Conservation (phyloP, 2,888 invertebrate species). For the Dolomedes plantarius region DNA sequence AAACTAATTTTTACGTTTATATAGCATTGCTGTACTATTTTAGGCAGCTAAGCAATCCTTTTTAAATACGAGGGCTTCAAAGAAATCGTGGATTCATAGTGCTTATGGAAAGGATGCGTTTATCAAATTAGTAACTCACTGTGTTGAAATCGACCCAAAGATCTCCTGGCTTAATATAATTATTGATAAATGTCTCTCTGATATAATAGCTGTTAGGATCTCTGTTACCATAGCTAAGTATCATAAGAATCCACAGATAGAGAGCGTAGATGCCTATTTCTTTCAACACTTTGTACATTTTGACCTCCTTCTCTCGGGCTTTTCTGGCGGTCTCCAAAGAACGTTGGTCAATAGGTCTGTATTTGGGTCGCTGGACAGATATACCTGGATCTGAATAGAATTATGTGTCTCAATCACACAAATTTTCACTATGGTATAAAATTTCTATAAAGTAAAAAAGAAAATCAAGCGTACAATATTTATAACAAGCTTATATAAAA, state of each 20-base stretch:
- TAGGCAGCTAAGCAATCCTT: no score
- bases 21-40: no score
- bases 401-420: background rate
- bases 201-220: conserved; percentile 74
- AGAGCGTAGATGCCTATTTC: conserved; percentile 77
- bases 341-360: conserved; percentile 74
- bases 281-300: conserved; percentile 78
- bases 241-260: conserved; percentile 78
- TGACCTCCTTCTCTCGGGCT: conserved; percentile 77
- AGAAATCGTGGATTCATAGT: no score
- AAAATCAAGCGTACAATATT: no score
- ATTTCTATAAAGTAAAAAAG: no score
- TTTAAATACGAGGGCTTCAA: no score
- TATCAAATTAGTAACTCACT: no score
- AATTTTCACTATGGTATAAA: no score
- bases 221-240: conserved; percentile 77
- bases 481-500: no score
- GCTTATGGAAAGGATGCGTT: no score
- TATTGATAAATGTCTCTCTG: conserved; percentile 48
- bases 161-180: conserved; percentile 69
- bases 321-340: conserved; percentile 76
- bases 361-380: conserved; percentile 43
- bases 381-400: conserved; percentile 27
- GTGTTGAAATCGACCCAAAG: conserved; percentile 59
- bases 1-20: no score